Evolutionary conservation across 1,140 invertebrate species (phyloP).

Genomic region (Diachasma alloeum): DNA sequence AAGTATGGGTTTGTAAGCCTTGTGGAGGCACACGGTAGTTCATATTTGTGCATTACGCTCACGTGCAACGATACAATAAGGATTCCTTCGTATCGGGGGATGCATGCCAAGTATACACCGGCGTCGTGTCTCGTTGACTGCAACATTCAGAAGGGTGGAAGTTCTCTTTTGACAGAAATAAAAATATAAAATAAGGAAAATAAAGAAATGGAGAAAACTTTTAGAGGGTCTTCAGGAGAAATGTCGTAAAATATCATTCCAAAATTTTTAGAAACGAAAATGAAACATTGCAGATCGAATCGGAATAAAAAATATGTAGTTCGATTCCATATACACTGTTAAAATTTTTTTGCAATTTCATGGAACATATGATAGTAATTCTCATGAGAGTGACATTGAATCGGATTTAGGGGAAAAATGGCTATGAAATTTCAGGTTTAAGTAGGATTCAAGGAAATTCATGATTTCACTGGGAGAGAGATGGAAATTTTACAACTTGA

Average conservation of each 20-base stretch:
- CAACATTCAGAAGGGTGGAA: constrained; percentile 5
- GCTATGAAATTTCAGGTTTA: too few relatives aligned
- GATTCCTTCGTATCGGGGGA: constrained; percentile 64
- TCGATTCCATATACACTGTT: too few relatives aligned
- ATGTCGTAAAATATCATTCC: not conserved
- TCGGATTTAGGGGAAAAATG: too few relatives aligned
- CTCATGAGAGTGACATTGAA: too few relatives aligned
- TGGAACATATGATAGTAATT: too few relatives aligned
- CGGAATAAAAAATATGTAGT: too few relatives aligned
- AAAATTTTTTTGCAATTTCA: too few relatives aligned
- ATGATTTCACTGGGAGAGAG: too few relatives aligned
- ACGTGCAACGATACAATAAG: constrained; percentile 67
- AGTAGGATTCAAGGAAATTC: too few relatives aligned
- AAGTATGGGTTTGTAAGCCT: not conserved
- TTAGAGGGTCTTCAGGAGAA: not conserved
- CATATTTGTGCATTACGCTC: constrained; percentile 64
- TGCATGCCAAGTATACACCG: constrained; percentile 60
- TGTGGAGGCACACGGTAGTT: constrained; percentile 35
- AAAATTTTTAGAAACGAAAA: not conserved
- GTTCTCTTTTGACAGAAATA: constrained; percentile 7
- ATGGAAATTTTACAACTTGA: too few relatives aligned
- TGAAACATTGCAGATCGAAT: too few relatives aligned
- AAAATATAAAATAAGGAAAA: not conserved
- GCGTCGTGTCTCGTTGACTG: constrained; percentile 6
- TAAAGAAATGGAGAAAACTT: not conserved